phyloP scores from a whole-genome alignment of 2,113 vertebrate species.

The Pseudopipra pipra region DNA sequence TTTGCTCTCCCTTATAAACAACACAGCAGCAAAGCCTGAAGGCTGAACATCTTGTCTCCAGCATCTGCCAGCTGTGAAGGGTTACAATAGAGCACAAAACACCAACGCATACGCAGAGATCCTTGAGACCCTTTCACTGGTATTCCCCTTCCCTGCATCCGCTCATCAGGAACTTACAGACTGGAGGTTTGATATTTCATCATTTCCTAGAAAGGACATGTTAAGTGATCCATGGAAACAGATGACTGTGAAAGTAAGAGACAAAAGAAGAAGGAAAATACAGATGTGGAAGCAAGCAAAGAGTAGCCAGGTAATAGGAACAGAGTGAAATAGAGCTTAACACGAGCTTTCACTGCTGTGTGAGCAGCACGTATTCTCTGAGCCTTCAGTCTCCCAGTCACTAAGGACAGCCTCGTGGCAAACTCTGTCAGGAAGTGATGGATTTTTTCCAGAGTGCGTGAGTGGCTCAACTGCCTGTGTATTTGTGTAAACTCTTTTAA shows the following conservation, averaged over 20 bases:
- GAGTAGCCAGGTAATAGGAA: not conserved
- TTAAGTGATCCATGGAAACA: not conserved
- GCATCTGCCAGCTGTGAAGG: not conserved
- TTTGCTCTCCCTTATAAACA: not conserved
- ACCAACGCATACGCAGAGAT: not conserved
- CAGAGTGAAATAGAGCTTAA: not conserved
- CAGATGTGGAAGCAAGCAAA: not conserved
- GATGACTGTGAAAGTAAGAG: not conserved
- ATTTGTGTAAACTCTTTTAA: not conserved
- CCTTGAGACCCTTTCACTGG: not conserved
- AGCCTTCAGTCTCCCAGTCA: not conserved
- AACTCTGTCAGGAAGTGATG: not conserved
- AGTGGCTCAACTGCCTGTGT: not conserved
- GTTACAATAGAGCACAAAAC: not conserved
- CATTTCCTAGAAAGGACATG: not conserved
- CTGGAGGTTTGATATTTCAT: not conserved
- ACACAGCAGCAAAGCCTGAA: not conserved
- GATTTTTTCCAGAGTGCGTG: not conserved
- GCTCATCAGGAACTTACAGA: not conserved
- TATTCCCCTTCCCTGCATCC: not conserved
- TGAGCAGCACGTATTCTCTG: not conserved
- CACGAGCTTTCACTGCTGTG: not conserved
- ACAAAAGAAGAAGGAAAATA: not conserved
- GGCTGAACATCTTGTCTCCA: not conserved
- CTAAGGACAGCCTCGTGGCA: not conserved